These are phyloP conservation scores for Eupeodes luniger DNA, from an alignment of 2,888 invertebrate species.

Conservation along the genomic window DNA sequence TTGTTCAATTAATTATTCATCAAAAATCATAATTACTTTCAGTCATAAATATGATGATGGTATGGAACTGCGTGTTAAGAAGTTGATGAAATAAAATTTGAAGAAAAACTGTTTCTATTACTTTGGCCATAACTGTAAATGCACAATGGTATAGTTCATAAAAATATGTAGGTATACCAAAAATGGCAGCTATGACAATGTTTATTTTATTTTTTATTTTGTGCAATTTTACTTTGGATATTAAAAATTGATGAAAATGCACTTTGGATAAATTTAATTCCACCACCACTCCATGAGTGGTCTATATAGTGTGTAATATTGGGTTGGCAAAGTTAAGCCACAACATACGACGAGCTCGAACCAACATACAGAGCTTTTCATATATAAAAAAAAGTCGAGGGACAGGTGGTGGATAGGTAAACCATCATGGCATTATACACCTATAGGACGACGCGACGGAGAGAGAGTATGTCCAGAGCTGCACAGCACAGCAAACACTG, in stretches of 20 bases:
- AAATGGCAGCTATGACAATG: slow-evolving; percentile 23
- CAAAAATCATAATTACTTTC: too few relatives aligned
- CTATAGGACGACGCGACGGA: too few relatives aligned
- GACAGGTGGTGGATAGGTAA: slow-evolving; percentile 42
- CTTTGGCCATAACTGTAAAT: too few relatives aligned
- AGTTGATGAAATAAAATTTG: too few relatives aligned
- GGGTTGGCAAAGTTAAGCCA: slow-evolving; percentile 56
- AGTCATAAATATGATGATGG: too few relatives aligned
- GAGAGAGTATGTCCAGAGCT: too few relatives aligned
- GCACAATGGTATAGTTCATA: too few relatives aligned
- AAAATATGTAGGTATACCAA: background rate
- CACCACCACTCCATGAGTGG: slow-evolving; percentile 58
- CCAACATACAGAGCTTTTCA: slow-evolving; percentile 18
- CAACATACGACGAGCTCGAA: slow-evolving; percentile 48
- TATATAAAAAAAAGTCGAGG: background rate
- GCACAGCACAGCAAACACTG: background rate
- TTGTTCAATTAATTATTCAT: too few relatives aligned
- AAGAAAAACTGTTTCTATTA: too few relatives aligned
- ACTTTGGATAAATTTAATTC: slow-evolving; percentile 75
- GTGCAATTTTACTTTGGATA: slow-evolving; percentile 62
- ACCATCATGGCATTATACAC: background rate
- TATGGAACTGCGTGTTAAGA: too few relatives aligned
- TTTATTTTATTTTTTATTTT: slow-evolving; percentile 40
- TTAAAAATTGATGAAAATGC: slow-evolving; percentile 76
- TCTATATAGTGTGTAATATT: slow-evolving; percentile 26